These are phyloP conservation scores for Amblyjoppa proteus DNA, from an alignment of 2,888 invertebrate genomes.

Conservation along the genomic window DNA sequence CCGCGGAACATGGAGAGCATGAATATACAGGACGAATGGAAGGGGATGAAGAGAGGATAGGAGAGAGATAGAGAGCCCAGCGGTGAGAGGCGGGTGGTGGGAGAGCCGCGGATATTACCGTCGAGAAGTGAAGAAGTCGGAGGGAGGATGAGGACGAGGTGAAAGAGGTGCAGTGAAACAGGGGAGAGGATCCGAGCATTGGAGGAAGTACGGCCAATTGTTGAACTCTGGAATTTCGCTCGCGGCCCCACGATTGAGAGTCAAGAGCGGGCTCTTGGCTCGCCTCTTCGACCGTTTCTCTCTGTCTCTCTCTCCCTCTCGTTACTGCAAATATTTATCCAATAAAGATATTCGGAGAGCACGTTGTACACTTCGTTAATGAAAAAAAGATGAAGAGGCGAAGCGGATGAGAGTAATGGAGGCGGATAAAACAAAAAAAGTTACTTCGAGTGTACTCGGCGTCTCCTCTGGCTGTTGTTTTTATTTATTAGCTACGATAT, in stretches of 20 bases:
- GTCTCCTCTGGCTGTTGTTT: constrained; percentile 39
- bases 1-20: constrained; percentile 53
- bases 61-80: constrained; percentile 30
- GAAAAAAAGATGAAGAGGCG: constrained; percentile 46
- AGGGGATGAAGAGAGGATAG: constrained; percentile 27
- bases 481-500: constrained; percentile 59
- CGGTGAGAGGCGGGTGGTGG: neutral
- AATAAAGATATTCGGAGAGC: constrained; percentile 64
- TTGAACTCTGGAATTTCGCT: constrained; percentile 69
- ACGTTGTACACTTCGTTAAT: constrained; percentile 63
- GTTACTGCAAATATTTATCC: constrained; percentile 67
- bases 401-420: constrained; percentile 23
- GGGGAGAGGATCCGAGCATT: constrained; percentile 82
- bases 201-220: constrained; percentile 68
- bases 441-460: constrained; percentile 43
- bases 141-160: constrained; percentile 84
- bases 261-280: constrained; percentile 56
- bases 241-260: constrained; percentile 69
- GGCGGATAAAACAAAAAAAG: constrained; percentile 35
- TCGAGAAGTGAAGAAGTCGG: neutral
- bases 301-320: constrained; percentile 33
- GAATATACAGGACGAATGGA: constrained; percentile 12
- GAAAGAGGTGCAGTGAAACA: constrained; percentile 86
- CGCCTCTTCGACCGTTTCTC: constrained; percentile 6
- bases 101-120: constrained; percentile 42